Evolutionary conservation across 2,797 vertebrate species (phyloP).

Genomic region (Ataeniobius toweri): DNA sequence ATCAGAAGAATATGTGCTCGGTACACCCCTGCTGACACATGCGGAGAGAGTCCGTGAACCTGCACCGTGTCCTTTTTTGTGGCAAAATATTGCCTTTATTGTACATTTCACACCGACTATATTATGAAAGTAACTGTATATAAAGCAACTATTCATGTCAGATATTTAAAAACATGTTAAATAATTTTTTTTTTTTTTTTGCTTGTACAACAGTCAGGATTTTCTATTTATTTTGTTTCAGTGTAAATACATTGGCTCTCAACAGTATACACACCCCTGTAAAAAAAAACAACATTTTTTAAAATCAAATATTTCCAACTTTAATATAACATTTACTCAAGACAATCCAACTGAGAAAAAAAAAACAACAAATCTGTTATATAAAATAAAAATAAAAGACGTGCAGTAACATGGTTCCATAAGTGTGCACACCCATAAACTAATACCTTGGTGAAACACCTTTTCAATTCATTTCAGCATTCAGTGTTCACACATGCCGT

Average conservation of each 20-base stretch:
- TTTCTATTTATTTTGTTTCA: background rate
- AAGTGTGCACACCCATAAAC: background rate
- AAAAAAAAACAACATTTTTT: background rate
- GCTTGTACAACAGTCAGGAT: background rate
- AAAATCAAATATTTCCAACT: background rate
- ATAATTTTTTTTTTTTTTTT: too few species aligned
- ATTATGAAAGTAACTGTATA: background rate
- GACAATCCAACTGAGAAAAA: background rate
- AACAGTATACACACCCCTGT: background rate
- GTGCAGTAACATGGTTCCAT: background rate
- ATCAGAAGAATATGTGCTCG: slow-evolving; percentile 13
- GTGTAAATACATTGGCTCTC: background rate
- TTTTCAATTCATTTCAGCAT: background rate
- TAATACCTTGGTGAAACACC: background rate
- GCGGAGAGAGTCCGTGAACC: background rate
- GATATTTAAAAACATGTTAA: background rate
- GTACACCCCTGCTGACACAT: slow-evolving; percentile 20
- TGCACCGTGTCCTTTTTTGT: background rate
- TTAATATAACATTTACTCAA: background rate
- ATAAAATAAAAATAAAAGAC: background rate
- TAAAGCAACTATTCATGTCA: background rate
- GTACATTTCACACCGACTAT: background rate
- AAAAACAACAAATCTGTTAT: background rate
- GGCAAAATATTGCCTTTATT: background rate
- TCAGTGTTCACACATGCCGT: background rate